A percentile compares a stretch with the other conserved stretches of the same genome.
Conservation (phyloP, 2,113 vertebrate genomes). For the Brachyhypopomus occidentalis region DNA sequence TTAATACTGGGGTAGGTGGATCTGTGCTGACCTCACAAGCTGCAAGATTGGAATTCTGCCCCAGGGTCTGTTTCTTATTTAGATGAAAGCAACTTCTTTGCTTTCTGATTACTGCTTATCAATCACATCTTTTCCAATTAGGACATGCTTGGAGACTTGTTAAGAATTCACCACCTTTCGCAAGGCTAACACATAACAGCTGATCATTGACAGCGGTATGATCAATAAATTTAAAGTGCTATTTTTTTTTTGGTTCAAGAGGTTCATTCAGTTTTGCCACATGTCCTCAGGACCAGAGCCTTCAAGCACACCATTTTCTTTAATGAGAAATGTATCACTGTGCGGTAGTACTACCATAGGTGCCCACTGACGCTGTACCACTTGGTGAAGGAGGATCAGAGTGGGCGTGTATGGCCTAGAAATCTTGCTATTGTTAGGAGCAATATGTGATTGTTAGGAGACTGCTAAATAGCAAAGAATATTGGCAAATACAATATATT, state of each 20-base stretch:
- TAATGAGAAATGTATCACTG: background rate
- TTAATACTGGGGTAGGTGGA: background rate
- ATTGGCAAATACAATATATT: too few relatives aligned
- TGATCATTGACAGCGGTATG: too few relatives aligned
- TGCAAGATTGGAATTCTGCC: background rate
- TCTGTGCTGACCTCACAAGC: background rate
- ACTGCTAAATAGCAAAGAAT: too few relatives aligned
- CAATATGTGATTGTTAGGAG: too few relatives aligned
- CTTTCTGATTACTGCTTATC: too few relatives aligned
- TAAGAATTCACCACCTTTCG: too few relatives aligned
- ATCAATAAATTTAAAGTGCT: background rate
- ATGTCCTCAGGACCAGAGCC: background rate
- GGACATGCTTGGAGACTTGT: too few relatives aligned
- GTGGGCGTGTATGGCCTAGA: background rate
- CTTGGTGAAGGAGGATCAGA: background rate
- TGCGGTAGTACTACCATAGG: background rate
- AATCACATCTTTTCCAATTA: too few relatives aligned
- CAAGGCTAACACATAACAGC: too few relatives aligned
- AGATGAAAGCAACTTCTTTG: too few relatives aligned
- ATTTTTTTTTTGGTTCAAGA: background rate
- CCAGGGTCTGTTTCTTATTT: background rate
- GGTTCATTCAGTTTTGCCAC: background rate
- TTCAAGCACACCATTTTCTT: constrained; percentile 5
- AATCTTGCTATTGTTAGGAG: too few relatives aligned
- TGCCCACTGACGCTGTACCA: background rate